Percentiles rank a stretch among this genome's conserved stretches.
Conservation (phyloP, 2,113 vertebrate genomes). For the Gulo gulo region DNA sequence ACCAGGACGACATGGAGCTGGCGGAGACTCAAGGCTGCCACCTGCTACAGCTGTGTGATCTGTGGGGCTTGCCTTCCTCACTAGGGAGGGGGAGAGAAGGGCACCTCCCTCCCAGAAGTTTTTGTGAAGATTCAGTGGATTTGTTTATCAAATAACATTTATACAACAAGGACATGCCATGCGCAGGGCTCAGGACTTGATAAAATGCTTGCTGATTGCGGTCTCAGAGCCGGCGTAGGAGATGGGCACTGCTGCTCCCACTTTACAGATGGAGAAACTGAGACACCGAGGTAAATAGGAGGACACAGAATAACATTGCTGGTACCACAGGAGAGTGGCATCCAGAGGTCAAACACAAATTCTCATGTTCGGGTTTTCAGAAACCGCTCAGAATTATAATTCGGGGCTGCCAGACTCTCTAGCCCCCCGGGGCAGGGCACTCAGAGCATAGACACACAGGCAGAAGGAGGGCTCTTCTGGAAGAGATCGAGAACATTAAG, state of each 20-base stretch:
- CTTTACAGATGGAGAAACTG: neutral
- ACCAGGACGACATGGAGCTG: neutral
- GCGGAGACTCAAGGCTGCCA: accelerated
- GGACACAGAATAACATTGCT: neutral
- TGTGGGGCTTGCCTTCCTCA: accelerated
- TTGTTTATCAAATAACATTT: neutral
- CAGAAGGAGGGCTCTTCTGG: neutral
- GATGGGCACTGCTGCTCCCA: accelerated
- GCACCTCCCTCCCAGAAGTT: accelerated
- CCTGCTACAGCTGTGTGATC: neutral
- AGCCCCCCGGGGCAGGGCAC: neutral
- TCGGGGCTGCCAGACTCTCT: accelerated
- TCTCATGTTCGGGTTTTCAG: accelerated
- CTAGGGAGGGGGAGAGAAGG: accelerated
- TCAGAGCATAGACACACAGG: accelerated
- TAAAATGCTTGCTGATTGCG: too few relatives aligned
- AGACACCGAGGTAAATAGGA: neutral
- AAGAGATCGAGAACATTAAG: neutral
- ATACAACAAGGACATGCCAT: accelerated
- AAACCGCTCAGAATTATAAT: accelerated
- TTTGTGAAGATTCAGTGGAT: accelerated
- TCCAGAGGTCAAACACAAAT: too few relatives aligned
- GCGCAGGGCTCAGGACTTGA: too few relatives aligned
- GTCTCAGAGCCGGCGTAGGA: neutral
- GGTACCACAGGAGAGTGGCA: neutral